phyloP scores from a whole-genome alignment of 2,113 vertebrate species.

The Misgurnus anguillicaudatus region DNA sequence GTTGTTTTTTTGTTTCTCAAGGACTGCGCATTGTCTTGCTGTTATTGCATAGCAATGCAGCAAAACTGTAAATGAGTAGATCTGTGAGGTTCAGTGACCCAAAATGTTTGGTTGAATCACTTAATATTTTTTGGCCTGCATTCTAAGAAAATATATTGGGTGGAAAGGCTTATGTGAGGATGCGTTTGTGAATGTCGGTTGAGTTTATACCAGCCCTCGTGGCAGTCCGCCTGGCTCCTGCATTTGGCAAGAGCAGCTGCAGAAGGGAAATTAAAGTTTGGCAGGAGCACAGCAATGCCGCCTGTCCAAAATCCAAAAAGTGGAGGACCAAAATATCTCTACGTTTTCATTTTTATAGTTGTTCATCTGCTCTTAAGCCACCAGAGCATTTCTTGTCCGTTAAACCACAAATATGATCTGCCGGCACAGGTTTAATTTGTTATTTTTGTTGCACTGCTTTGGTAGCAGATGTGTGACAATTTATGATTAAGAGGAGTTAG shows the following conservation, averaged over 20 bases:
- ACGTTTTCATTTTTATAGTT: constrained; percentile 41
- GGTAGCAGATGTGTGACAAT: constrained; percentile 29
- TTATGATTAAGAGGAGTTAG: constrained; percentile 34
- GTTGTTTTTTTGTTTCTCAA: background rate
- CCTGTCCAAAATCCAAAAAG: constrained; percentile 39
- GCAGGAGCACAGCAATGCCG: constrained; percentile 52
- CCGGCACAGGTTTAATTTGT: constrained; percentile 37
- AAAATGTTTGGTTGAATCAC: constrained; percentile 54
- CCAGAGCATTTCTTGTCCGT: constrained; percentile 34
- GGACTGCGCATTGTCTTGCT: background rate
- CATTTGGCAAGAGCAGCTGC: constrained; percentile 53
- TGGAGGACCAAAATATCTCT: constrained; percentile 43
- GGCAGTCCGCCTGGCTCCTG: constrained; percentile 59
- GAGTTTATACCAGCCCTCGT: constrained; percentile 64
- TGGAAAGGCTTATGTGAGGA: constrained; percentile 67
- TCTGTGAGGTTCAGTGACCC: constrained; percentile 58
- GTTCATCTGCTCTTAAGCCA: constrained; percentile 47
- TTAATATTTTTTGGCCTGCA: constrained; percentile 59
- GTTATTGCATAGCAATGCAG: background rate
- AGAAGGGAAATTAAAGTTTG: constrained; percentile 64
- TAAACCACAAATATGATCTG: constrained; percentile 38
- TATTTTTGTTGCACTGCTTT: background rate
- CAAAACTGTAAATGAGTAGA: constrained; percentile 49
- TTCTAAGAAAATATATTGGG: constrained; percentile 65
- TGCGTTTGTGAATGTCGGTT: constrained; percentile 65